Conservation (phyloP, 2,888 invertebrate genomes). For the Pantelozetes paolii region DNA sequence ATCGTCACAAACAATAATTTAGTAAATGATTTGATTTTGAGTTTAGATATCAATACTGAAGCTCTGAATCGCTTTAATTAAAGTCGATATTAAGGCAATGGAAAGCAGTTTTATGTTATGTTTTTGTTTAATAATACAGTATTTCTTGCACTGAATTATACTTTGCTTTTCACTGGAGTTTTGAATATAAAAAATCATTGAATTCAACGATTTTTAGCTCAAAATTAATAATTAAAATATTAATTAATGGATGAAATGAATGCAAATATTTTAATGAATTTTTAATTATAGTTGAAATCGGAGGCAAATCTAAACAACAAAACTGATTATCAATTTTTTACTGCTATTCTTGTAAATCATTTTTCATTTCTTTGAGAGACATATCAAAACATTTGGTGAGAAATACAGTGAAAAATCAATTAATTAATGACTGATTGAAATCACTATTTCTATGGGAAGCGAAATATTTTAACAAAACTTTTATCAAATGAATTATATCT, state of each 20-base stretch:
- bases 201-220: not conserved
- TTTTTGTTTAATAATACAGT: not conserved
- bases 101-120: not conserved
- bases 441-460: too few species aligned
- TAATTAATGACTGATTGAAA: not conserved
- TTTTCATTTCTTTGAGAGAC: constrained; percentile 3
- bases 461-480: not conserved
- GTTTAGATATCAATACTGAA: constrained; percentile 1
- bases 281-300: constrained; percentile 2
- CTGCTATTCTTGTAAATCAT: constrained; percentile 8
- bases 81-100: not conserved
- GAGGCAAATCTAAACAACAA: not conserved
- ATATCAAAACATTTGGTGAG: not conserved
- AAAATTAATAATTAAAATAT: not conserved
- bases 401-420: not conserved
- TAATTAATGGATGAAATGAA: constrained; percentile 17
- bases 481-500: too few species aligned
- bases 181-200: not conserved
- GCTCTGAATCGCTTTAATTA: constrained; percentile 9
- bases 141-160: not conserved
- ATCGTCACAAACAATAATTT: constrained; percentile 30
- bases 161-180: too few species aligned
- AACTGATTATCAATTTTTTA: not conserved
- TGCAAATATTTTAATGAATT: constrained; percentile 17
- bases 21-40: constrained; percentile 28